Percentiles rank a stretch among this genome's conserved stretches.
Evolutionary conservation across 2,113 vertebrate species (phyloP).

Genomic region (Hystrix brachyura): DNA sequence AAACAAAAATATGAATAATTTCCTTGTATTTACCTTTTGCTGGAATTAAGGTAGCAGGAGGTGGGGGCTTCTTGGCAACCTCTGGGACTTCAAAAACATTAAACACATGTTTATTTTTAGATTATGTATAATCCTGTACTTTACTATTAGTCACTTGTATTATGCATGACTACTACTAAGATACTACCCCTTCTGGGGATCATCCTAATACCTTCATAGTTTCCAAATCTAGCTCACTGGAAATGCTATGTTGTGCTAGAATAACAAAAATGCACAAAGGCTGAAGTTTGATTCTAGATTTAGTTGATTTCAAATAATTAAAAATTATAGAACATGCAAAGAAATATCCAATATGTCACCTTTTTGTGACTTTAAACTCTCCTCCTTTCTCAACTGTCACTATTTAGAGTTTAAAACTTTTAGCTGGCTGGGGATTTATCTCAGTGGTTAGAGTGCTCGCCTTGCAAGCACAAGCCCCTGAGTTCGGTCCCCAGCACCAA

Average conservation of each 20-base stretch:
- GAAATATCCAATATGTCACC: neutral
- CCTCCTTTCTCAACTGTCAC: neutral
- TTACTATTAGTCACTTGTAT: neutral
- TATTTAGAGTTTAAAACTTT: neutral
- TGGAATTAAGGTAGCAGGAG: constrained; percentile 79
- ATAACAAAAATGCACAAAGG: neutral
- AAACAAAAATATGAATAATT: constrained; percentile 23
- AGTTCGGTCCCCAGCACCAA: too few species aligned
- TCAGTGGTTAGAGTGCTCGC: too few species aligned
- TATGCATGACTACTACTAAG: neutral
- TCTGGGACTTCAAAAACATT: constrained; percentile 81
- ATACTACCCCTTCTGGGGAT: neutral
- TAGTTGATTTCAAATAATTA: constrained; percentile 41
- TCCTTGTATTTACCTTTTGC: constrained; percentile 76
- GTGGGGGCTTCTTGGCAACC: constrained; percentile 77
- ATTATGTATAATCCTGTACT: neutral
- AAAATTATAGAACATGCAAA: neutral
- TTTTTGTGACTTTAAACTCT: neutral
- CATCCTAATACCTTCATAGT: neutral
- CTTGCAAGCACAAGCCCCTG: too few species aligned
- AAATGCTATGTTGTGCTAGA: neutral
- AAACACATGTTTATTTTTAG: constrained; percentile 62
- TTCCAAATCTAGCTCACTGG: neutral
- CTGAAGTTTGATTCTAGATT: constrained; percentile 13
- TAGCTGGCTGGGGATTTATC: neutral